phyloP scores from a whole-genome alignment of 2,888 invertebrate genomes.

The Linyphia triangularis region DNA sequence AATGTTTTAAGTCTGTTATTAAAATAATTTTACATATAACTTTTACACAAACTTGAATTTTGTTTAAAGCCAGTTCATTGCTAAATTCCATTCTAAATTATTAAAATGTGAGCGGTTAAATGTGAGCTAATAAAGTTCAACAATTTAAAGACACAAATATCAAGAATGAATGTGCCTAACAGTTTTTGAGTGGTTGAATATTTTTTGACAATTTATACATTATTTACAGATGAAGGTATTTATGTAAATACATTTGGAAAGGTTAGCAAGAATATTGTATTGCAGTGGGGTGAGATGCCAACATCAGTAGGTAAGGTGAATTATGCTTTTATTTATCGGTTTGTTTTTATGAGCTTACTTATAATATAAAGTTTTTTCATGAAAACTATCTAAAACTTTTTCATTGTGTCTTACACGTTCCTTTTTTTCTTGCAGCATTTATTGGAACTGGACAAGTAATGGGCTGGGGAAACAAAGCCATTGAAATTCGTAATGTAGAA shows the following conservation, averaged over 20 bases:
- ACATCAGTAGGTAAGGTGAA: slow-evolving; percentile 86
- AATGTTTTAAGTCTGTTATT: too few species aligned
- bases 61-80: too few species aligned
- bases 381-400: background rate
- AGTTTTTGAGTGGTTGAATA: too few species aligned
- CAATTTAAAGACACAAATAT: too few species aligned
- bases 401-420: background rate
- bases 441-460: slow-evolving; percentile 99
- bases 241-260: slow-evolving; percentile 99
- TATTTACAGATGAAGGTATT: slow-evolving; percentile 91
- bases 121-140: too few species aligned
- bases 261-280: slow-evolving; percentile 86
- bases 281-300: slow-evolving; percentile 99
- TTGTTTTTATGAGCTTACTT: background rate
- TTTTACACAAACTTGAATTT: too few species aligned
- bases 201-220: background rate
- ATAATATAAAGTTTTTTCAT: background rate
- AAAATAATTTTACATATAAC: too few species aligned
- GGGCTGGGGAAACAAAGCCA: slow-evolving; percentile 99
- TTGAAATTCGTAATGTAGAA: slow-evolving; percentile 99
- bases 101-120: too few species aligned
- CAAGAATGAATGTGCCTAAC: too few species aligned
- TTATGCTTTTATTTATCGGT: background rate
- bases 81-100: too few species aligned
- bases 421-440: slow-evolving; percentile 85